A percentile compares a stretch with the other conserved stretches of the same genome.
phyloP scores from a whole-genome alignment of 2,797 vertebrate species.

The Propithecus deckenii region DNA sequence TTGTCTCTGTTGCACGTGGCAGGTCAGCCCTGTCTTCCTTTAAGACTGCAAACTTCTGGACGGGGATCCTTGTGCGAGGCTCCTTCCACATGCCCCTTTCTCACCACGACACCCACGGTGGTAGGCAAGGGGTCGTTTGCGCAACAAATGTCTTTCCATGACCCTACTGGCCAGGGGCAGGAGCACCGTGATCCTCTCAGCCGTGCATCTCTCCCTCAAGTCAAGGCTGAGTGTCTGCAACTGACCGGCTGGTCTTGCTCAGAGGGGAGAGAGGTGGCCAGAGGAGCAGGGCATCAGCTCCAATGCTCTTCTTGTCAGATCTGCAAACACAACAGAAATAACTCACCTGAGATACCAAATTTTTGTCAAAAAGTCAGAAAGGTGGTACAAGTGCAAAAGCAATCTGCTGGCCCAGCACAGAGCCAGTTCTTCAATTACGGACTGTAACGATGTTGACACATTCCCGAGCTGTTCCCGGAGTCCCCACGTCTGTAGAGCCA shows the following conservation, averaged over 20 bases:
- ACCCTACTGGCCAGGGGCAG: neutral
- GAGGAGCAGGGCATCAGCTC: neutral
- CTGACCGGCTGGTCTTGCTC: neutral
- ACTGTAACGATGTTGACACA: neutral
- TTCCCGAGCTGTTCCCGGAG: neutral
- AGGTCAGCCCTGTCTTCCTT: neutral
- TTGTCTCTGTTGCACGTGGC: neutral
- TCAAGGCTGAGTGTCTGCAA: neutral
- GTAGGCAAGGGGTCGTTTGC: neutral
- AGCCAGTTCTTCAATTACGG: neutral
- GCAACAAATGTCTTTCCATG: neutral
- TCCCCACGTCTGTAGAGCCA: neutral
- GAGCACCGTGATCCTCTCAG: neutral
- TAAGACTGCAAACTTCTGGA: neutral
- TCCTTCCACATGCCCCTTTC: neutral
- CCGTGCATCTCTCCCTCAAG: neutral
- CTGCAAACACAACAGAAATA: neutral
- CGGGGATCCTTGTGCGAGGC: neutral
- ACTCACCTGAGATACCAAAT: neutral
- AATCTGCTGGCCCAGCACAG: neutral
- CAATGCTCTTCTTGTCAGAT: neutral
- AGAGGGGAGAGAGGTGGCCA: neutral
- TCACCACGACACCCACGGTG: neutral
- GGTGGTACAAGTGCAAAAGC: neutral
- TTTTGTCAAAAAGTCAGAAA: conserved; percentile 44